A percentile compares a stretch with the other conserved stretches of the same genome.
Evolutionary conservation across 2,888 invertebrate genomes (phyloP).

Genomic region (Palloptera scutellata): DNA sequence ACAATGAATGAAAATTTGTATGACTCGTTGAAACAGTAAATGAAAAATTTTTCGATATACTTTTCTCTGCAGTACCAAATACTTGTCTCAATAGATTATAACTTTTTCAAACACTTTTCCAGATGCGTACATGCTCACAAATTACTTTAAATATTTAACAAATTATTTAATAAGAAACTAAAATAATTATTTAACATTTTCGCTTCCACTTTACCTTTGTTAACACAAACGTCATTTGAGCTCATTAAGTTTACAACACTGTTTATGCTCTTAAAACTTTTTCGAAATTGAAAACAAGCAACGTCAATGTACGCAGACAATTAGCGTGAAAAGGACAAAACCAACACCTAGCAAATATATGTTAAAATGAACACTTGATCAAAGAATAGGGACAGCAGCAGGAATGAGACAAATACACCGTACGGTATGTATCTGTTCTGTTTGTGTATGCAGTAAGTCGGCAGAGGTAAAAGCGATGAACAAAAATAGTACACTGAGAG

Average conservation of each 20-base stretch:
- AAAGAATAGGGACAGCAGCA: not conserved
- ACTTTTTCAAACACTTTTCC: not conserved
- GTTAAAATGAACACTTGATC: not conserved
- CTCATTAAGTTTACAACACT: slow-evolving; percentile 24
- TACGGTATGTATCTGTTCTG: too few relatives aligned
- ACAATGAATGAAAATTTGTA: too few relatives aligned
- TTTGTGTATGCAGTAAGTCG: not conserved
- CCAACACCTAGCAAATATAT: not conserved
- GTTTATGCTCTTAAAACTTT: slow-evolving; percentile 20
- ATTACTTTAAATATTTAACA: not conserved
- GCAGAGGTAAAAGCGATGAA: not conserved
- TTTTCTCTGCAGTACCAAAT: too few relatives aligned
- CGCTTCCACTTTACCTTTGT: not conserved
- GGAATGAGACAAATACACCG: slow-evolving; percentile 2
- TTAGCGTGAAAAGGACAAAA: slow-evolving; percentile 21
- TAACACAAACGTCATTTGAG: not conserved
- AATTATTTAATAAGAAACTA: not conserved
- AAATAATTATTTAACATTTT: not conserved
- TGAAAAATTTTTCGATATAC: too few relatives aligned
- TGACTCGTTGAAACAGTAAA: too few relatives aligned
- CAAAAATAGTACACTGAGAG: slow-evolving; percentile 3
- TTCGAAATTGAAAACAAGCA: slow-evolving; percentile 29
- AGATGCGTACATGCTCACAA: not conserved
- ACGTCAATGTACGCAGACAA: slow-evolving; percentile 20
- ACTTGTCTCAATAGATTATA: too few relatives aligned